Base-by-base conservation (phyloP, 2,888 invertebrate genomes). In the Prosapia bicincta region DNA sequence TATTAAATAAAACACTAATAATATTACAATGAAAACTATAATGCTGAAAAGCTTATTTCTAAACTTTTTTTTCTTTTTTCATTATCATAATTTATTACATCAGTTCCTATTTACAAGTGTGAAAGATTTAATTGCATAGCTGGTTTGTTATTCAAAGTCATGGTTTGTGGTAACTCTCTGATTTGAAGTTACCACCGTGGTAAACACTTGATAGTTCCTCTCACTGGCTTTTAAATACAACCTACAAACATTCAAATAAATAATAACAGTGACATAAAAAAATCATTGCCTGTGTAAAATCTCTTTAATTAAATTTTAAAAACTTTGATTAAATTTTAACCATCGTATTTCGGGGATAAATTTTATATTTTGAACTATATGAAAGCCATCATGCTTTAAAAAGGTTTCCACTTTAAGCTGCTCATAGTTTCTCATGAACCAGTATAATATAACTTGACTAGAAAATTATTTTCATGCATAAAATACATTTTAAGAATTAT, bases 1-100 rank as follows among this genome's bases (percentile, higher is more conserved):
- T 74, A 69, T 69, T 74, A 74, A 74, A 74, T 54, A 74, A 69
- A 74, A 74, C 74, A 69, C 54, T 43, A 73, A 69, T 38, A 54
- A 74, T 74, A 69, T 69, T 74, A 74, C 69, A 74, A 69, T 65
- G 69, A 28, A 32, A 26, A 30, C 54, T 69, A 69, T 74, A 69
- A 68, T 69, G 68, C 38, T 38, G 54, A 67, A 54, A 54, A 54
- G 54, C 54, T 54, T 54, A 54, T 20, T 54, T 54, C n/a, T 54
- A 54, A 54, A 54, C 54, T 54, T 54, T 54, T 54, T 54, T 54
- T 54, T 20, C 1, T 54, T 54, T 54, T 54, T 54, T 38, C 38
- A 7, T 38, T 54, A 54, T 54, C 20, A 20, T 54, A 20, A 20
- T 20, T 20, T 20, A 6, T 54, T 54, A 30, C 30, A 5, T 54